Base-by-base conservation (phyloP, 2,797 vertebrate genomes). In the Alfaro cultratus region DNA sequence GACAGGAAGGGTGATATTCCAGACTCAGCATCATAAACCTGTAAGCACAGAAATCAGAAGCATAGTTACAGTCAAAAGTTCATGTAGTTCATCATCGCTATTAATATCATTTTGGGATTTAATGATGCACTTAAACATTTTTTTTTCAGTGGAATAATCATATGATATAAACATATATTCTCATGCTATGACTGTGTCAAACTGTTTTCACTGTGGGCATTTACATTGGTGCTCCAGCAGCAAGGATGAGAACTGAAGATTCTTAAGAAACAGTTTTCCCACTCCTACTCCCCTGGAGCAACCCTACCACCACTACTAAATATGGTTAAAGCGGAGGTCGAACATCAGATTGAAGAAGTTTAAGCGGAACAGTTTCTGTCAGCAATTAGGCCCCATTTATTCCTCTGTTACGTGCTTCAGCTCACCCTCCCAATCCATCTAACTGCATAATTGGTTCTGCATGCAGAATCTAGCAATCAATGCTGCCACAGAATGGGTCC, bases 11-110 rank as follows among this genome's bases (percentile, higher is more conserved):
- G 49, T 96, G 95, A 75, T 90, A 94, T 88, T 96, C 98, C 94
- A 99, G 87, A 79, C 99, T 99, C 85, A 99, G 75, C 99, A 99
- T 99, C 92, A 97, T 96, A 88, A 99, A 97, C 91, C 99, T 99
- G 85, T 57, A 2, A 41, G 26, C 9, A 49, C 29, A 43, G 57
- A 70, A 68, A 67, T 45, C 0, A 13, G 8, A 43, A 71, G 4
- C 67, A 70, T n/a, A n/a, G 39, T 70, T 70, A 1, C 12, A 71
- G 67, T 13, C 21, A 68, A 41, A 45, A 7, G 39, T 45, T 46
- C 5, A 71, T 45, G 1, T 29, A 71, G 15, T n/a, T 70, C 1
- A 7, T 15, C 67, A 12, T 43, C 11, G 11, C 4, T n/a, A 6
- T 43, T 26, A 2, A 43, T 26, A 6, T 43, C 1, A 41, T 26